A percentile compares a stretch with the other conserved stretches of the same genome.
phyloP scores from a whole-genome alignment of 2,113 vertebrate species.

The Oreamnos americanus region DNA sequence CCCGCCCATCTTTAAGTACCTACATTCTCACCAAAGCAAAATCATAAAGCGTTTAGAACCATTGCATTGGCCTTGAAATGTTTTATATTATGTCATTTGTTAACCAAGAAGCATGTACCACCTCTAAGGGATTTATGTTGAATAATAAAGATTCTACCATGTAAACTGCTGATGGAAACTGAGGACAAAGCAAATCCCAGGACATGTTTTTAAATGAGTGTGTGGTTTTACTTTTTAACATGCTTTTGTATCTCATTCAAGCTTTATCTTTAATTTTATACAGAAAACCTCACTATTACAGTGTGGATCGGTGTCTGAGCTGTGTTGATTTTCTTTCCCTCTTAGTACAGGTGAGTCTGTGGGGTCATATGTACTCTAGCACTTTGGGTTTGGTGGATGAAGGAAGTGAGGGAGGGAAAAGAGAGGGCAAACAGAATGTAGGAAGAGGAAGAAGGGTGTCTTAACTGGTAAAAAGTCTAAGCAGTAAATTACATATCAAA shows the following conservation, averaged over 20 bases:
- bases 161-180: neutral
- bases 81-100: neutral
- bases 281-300: neutral
- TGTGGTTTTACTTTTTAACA: neutral
- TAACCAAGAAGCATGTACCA: neutral
- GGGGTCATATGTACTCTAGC: neutral
- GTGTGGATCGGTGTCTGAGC: neutral
- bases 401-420: neutral
- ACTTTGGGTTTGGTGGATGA: neutral
- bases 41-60: neutral
- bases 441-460: neutral
- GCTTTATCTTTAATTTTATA: neutral
- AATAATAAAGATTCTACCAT: neutral
- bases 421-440: neutral
- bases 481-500: neutral
- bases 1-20: neutral
- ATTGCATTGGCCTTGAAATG: neutral
- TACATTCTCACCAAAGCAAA: neutral
- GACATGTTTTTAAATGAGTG: neutral
- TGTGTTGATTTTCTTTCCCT: neutral
- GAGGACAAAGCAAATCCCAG: neutral
- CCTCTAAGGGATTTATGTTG: neutral
- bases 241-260: neutral
- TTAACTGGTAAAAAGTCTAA: neutral
- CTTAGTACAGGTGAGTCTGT: neutral